phyloP scores from a whole-genome alignment of 1,140 invertebrate species.

The Papilio aristodemus region DNA sequence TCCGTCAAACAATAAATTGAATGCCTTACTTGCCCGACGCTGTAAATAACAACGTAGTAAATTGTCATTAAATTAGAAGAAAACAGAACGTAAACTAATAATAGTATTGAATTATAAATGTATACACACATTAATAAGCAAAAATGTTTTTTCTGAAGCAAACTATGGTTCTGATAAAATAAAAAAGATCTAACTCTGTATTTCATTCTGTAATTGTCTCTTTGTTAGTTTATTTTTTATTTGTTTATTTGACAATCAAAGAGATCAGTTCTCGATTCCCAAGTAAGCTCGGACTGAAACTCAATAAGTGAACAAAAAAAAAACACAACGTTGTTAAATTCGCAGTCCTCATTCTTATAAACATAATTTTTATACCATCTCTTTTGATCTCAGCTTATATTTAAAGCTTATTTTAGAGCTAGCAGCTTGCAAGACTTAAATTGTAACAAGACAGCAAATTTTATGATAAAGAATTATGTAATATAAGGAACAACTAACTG shows the following conservation, averaged over 20 bases:
- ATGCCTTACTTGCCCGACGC: background rate
- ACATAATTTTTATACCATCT: background rate
- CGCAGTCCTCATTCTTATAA: background rate
- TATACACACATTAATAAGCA: no score
- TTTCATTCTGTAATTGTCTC: conserved; percentile 4
- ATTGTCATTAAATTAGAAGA: no score
- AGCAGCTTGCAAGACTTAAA: no score
- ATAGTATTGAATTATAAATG: background rate
- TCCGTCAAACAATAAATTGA: conserved; percentile 3
- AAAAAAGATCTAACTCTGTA: conserved; percentile 18
- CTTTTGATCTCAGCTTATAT: background rate
- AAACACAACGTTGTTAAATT: background rate
- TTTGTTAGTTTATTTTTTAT: conserved; percentile 12
- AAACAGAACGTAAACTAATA: no score
- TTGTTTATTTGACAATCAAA: conserved; percentile 10
- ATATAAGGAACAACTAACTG: no score
- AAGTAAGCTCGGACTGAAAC: background rate
- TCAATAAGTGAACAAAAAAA: conserved; percentile 3
- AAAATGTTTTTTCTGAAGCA: background rate
- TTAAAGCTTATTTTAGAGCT: no score
- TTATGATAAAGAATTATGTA: no score
- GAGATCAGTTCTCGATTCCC: conserved; percentile 16
- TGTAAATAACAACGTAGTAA: no score
- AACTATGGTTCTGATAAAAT: conserved; percentile 9
- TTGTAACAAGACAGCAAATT: no score